These are phyloP conservation scores for Promerops cafer DNA, from an alignment of 2,113 vertebrate genomes.

Conservation along the genomic window DNA sequence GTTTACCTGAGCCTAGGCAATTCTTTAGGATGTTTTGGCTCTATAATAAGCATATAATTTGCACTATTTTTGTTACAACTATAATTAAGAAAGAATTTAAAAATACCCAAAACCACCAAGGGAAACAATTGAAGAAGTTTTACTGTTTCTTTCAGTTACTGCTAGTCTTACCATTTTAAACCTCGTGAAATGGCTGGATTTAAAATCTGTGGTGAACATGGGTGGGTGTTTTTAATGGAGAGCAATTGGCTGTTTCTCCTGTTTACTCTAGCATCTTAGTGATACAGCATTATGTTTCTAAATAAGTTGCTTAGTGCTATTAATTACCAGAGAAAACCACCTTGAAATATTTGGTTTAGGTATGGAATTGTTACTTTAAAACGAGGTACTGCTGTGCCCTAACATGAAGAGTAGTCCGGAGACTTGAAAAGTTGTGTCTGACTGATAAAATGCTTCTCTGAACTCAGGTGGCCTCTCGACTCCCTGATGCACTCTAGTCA, in stretches of 20 bases:
- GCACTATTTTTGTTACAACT: not conserved
- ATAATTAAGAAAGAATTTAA: not conserved
- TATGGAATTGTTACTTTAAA: not conserved
- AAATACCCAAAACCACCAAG: not conserved
- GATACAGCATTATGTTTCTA: not conserved
- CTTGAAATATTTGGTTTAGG: not conserved
- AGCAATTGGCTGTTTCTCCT: not conserved
- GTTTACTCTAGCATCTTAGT: not conserved
- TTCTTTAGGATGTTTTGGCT: not conserved
- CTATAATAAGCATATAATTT: not conserved
- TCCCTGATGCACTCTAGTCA: not conserved
- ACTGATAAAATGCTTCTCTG: not conserved
- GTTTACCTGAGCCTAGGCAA: not conserved
- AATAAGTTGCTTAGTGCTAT: not conserved
- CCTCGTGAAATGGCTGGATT: not conserved
- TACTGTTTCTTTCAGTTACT: not conserved
- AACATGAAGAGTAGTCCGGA: not conserved
- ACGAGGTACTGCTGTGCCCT: rapidly evolving
- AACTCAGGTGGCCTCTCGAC: not conserved
- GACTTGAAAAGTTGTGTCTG: not conserved
- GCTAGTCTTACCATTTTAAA: not conserved
- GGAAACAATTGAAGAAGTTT: not conserved
- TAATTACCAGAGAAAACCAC: not conserved
- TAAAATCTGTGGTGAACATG: not conserved
- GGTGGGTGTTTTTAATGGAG: not conserved